A percentile compares a stretch with the other conserved stretches of the same genome.
Conservation (phyloP, 2,888 invertebrate species). For the Erebia epiphron region DNA sequence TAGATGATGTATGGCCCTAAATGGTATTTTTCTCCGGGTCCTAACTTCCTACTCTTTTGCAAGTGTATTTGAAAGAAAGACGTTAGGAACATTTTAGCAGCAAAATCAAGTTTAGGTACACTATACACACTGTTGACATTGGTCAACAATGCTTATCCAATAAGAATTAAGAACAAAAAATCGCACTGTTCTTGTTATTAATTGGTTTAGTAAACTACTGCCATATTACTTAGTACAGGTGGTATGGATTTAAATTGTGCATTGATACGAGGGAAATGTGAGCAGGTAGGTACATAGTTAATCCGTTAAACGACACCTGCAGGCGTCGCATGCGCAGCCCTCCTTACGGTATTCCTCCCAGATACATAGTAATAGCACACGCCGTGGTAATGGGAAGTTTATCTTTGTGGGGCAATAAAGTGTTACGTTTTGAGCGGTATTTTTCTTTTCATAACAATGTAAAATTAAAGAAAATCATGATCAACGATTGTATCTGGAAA, state of each 20-base stretch:
- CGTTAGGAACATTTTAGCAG: no score
- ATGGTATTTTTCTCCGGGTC: background rate
- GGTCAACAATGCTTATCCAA: no score
- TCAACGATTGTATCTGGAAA: background rate
- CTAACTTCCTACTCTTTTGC: background rate
- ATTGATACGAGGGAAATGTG: background rate
- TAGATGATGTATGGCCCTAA: background rate
- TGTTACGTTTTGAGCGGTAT: slow-evolving; percentile 15
- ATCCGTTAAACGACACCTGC: slow-evolving; percentile 21
- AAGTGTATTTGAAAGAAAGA: no score
- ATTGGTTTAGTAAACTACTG: background rate
- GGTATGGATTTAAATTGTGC: background rate
- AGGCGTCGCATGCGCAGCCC: slow-evolving; percentile 33
- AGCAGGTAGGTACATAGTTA: slow-evolving; percentile 9
- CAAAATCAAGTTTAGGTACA: no score
- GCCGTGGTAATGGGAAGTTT: slow-evolving; percentile 55
- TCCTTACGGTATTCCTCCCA: slow-evolving; percentile 32
- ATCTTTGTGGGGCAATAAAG: slow-evolving; percentile 53
- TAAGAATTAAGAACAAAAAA: no score
- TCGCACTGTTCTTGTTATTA: no score
- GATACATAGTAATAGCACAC: slow-evolving; percentile 40
- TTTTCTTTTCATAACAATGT: slow-evolving; percentile 1
- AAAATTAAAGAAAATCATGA: slow-evolving; percentile 6
- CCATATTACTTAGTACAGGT: background rate
- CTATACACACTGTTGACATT: no score